A percentile compares a stretch with the other conserved stretches of the same genome.
Evolutionary conservation across 2,113 vertebrate species (phyloP).

Genomic region (Chinchilla lanigera): DNA sequence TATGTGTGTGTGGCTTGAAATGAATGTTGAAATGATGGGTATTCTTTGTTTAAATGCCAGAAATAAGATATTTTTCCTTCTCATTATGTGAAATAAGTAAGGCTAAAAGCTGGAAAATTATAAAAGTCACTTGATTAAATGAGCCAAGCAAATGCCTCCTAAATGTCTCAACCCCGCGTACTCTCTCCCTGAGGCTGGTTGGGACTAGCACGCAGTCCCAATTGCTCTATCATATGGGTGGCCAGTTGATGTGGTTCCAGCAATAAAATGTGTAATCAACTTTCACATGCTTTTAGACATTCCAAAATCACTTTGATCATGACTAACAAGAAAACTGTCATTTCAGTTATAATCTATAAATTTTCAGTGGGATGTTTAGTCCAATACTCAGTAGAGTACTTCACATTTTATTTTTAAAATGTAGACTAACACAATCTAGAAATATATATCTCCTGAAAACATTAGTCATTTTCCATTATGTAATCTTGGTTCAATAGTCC

Average conservation of each 20-base stretch:
- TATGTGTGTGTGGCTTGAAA: background rate
- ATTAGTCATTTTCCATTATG: slow-evolving; percentile 62
- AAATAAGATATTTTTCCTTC: slow-evolving; percentile 57
- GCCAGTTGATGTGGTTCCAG: background rate
- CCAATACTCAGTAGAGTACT: slow-evolving; percentile 44
- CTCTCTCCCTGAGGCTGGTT: slow-evolving; percentile 59
- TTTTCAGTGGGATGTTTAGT: slow-evolving; percentile 34
- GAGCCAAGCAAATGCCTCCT: slow-evolving; percentile 62
- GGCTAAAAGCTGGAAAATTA: slow-evolving; percentile 66
- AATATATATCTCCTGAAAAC: slow-evolving; percentile 59
- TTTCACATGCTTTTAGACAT: slow-evolving; percentile 23
- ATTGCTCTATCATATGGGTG: slow-evolving; percentile 64
- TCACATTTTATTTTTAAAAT: slow-evolving; percentile 67
- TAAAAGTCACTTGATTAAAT: slow-evolving; percentile 69
- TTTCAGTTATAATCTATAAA: slow-evolving; percentile 70
- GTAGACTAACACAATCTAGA: slow-evolving; percentile 53
- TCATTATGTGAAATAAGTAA: slow-evolving; percentile 72
- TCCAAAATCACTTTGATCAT: slow-evolving; percentile 71
- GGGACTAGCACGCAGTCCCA: slow-evolving; percentile 64
- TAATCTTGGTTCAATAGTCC: slow-evolving; percentile 56
- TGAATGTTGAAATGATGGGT: slow-evolving; percentile 18
- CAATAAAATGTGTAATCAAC: slow-evolving; percentile 14
- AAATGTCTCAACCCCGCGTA: slow-evolving; percentile 57
- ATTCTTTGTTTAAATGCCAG: slow-evolving; percentile 50
- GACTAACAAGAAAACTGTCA: slow-evolving; percentile 68